Evolutionary conservation across 2,113 vertebrate species (phyloP).

Genomic region (Spilogale gracilis): DNA sequence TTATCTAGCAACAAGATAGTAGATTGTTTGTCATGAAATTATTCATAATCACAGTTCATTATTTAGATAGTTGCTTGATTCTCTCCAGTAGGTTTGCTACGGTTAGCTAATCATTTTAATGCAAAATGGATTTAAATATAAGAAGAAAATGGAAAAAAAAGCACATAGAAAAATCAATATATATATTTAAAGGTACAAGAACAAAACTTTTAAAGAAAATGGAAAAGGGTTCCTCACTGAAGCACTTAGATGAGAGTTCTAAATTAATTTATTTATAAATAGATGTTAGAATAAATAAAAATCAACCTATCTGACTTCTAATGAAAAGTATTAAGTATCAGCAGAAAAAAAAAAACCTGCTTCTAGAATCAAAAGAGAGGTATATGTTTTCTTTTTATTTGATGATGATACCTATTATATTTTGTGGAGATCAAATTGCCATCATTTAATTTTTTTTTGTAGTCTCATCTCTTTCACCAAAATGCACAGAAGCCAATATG

Average conservation of each 20-base stretch:
- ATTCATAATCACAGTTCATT: neutral
- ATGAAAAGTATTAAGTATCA: neutral
- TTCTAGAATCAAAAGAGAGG: neutral
- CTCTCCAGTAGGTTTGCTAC: neutral
- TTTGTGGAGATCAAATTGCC: neutral
- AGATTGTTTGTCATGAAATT: neutral
- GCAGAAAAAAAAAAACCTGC: neutral
- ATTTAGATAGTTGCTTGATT: neutral
- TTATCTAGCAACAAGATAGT: neutral
- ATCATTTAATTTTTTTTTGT: neutral
- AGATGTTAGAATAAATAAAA: neutral
- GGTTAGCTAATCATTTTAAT: slow-evolving; percentile 22
- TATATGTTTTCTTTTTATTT: neutral
- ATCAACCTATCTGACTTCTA: neutral
- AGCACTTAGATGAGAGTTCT: neutral
- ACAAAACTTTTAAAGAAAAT: slow-evolving; percentile 9
- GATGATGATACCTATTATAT: neutral
- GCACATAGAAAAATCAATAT: neutral
- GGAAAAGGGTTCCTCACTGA: neutral
- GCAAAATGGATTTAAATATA: neutral
- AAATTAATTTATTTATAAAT: neutral
- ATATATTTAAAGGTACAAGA: neutral
- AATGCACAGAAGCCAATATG: neutral
- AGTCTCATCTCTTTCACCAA: neutral
- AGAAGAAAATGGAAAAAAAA: neutral